Evolutionary conservation across 2,113 vertebrate genomes (phyloP).

Genomic region (Neogale vison): DNA sequence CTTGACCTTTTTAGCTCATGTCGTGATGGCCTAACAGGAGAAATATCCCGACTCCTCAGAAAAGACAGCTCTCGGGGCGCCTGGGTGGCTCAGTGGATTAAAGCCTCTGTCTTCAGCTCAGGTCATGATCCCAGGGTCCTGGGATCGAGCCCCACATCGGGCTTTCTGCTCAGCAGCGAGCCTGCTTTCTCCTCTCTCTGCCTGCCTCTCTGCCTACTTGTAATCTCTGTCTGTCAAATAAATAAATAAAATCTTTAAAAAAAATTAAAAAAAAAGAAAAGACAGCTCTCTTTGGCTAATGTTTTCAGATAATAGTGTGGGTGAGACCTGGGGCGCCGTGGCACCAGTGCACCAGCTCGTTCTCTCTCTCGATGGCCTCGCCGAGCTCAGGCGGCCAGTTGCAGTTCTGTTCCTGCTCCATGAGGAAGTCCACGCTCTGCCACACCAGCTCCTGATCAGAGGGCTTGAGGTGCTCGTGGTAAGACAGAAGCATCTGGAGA

Average conservation of each 20-base stretch:
- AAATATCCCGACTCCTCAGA: not conserved
- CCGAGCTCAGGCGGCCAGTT: constrained; percentile 95
- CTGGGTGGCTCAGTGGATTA: too few relatives aligned
- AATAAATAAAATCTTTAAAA: too few relatives aligned
- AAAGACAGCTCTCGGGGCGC: not conserved
- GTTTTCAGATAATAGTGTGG: not conserved
- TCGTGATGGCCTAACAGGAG: not conserved
- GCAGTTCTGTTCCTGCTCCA: constrained; percentile 94
- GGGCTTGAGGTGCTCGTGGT: constrained; percentile 90
- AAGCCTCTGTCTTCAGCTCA: too few relatives aligned
- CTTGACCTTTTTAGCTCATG: not conserved
- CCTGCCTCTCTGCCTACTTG: too few relatives aligned
- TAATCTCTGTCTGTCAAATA: too few relatives aligned
- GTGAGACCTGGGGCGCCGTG: constrained; percentile 92
- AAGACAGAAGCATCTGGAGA: constrained; percentile 94
- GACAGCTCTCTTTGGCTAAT: not conserved
- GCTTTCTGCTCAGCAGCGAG: too few relatives aligned
- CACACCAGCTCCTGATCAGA: constrained; percentile 92
- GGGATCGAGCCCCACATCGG: too few relatives aligned
- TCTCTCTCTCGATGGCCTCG: constrained; percentile 91
- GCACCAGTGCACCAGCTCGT: constrained; percentile 94
- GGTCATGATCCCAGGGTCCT: too few relatives aligned
- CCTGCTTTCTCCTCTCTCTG: too few relatives aligned
- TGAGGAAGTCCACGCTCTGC: constrained; percentile 94
- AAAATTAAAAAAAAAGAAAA: too few relatives aligned